Base-by-base conservation (phyloP, 2,797 vertebrate genomes). In the Mionectes olivaceus region DNA sequence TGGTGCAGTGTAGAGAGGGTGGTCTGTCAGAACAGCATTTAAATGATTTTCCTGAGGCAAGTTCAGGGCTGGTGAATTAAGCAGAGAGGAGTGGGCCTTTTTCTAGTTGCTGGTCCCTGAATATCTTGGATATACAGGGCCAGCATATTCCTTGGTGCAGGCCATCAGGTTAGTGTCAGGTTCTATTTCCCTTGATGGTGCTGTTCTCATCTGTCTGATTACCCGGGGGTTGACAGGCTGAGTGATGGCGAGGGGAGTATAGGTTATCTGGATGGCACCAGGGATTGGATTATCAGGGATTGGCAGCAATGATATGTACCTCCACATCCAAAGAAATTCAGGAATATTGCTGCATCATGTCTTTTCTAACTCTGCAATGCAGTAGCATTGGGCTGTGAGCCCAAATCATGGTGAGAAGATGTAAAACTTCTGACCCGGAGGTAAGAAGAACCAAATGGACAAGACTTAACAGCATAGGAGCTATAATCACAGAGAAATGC, bases 281-380 rank as follows among this genome's bases (percentile, higher is more conserved):
- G 74, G 22, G 18, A 76, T 78, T 95, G 95, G 46, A 52, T 52
- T 86, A 65, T 93, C 77, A 73, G 77, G 19, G 18, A 76, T 78
- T 95, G 95, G 50, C 77, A 73, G 46, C 57, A 61, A 19, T 93
- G 80, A 41, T 65, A 55, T 28, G 57, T 75, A 44, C 70, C 91
- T 83, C 74, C 30, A 57, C 52, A 12, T 84, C 88, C 24, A 25
- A 12, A 92, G 92, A 61, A 82, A 53, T 76, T 82, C 46, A 37
- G 63, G 28, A 71, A 46, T 90, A 89, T 82, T 85, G 67, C 95
- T 91, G 84, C 84, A 80, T 96, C 84, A 60, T 70, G 84, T 80
- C 78, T 91, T 96, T 77, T 63, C 92, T 90, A 91, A 92, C 90
- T 89, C 91, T 96, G 95, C 96, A 95, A 43, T 94, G 95, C 91